A percentile compares a stretch with the other conserved stretches of the same genome.
Conservation (phyloP, 2,888 invertebrate genomes). For the Eilema caniola region DNA sequence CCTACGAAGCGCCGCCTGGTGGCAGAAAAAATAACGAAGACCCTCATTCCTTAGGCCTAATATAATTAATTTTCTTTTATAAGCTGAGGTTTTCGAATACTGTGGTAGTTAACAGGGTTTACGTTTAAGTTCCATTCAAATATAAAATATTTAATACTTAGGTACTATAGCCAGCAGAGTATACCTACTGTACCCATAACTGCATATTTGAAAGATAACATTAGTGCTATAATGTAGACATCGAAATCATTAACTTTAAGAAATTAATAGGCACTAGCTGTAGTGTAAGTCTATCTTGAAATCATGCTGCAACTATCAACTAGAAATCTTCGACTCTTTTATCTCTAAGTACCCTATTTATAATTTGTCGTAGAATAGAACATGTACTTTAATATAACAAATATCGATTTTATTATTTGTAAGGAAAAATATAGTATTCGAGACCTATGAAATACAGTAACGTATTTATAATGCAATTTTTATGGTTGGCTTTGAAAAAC, state of each 20-base stretch:
- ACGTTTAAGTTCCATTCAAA: background rate
- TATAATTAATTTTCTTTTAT: too few species aligned
- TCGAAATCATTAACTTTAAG: slow-evolving; percentile 61
- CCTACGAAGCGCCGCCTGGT: too few species aligned
- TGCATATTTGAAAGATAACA: slow-evolving; percentile 27
- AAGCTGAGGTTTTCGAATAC: background rate
- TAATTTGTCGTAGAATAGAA: slow-evolving; percentile 85
- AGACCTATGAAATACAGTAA: slow-evolving; percentile 57
- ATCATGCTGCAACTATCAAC: slow-evolving; percentile 57
- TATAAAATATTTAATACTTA: background rate
- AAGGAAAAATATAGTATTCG: slow-evolving; percentile 61
- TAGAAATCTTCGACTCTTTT: slow-evolving; percentile 61
- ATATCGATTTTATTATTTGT: slow-evolving; percentile 83
- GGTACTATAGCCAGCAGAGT: background rate
- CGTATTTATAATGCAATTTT: slow-evolving; percentile 51
- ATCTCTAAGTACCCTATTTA: slow-evolving; percentile 55
- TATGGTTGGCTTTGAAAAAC: slow-evolving; percentile 51
- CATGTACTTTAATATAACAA: slow-evolving; percentile 77
- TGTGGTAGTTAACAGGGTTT: background rate
- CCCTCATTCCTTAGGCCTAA: too few species aligned
- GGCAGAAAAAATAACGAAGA: too few species aligned
- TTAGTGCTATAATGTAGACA: slow-evolving; percentile 68
- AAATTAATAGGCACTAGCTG: slow-evolving; percentile 49
- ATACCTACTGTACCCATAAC: slow-evolving; percentile 1
- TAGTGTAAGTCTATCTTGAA: slow-evolving; percentile 54